Evolutionary conservation across 2,888 invertebrate species (phyloP), one percentile per base, ranked within the genome.

Genomic region (Ecdyonurus torrentis): DNA sequence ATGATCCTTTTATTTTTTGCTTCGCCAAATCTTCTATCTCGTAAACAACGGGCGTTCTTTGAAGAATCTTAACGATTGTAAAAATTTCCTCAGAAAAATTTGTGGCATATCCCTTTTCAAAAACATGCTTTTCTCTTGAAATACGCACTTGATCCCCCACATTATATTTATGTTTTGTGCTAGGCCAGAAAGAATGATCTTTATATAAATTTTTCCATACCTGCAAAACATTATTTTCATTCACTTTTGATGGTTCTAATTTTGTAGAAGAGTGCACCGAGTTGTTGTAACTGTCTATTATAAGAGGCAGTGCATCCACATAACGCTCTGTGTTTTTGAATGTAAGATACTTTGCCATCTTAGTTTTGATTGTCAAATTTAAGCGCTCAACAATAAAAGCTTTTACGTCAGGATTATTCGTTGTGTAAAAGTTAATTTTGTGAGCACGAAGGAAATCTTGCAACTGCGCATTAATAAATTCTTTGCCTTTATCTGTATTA

Each of bases 81-180:
- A 70, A 69, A 10, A 70, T 64, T 65, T 71, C 70, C 52, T 67
- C 67, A 25, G 62, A 67, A 67, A 66, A 70, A 37, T 69, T 67
- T 1, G 55, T 61, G 23, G 63, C 63, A 60, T 68, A 68, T 5
- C 67, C 68, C 61, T 67, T 70, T 55, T 64, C 66, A 64, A 70
- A 69, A 1, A 61, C 22, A 19, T 65, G 37, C 63, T 69, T 70
- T 23, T 59, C 61, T 61, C 64, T 64, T 20, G 65, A 60, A 7
- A 68, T 63, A 25, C 68, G 60, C 55, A 63, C 62, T 10, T 53
- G 63, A 64, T 61, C 63, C 23, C 60, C 63, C 58, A 63, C 53
- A 25, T 61, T 61, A 37, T 52, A 63, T 25, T 62, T 61, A 10
- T 25, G 59, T n/a, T 1, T 1, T 61, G 20, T 20, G 15, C 3